Evolutionary conservation across 1,140 invertebrate genomes (phyloP), one percentile per base, ranked within the genome.

Genomic region (Eumaeus atala): DNA sequence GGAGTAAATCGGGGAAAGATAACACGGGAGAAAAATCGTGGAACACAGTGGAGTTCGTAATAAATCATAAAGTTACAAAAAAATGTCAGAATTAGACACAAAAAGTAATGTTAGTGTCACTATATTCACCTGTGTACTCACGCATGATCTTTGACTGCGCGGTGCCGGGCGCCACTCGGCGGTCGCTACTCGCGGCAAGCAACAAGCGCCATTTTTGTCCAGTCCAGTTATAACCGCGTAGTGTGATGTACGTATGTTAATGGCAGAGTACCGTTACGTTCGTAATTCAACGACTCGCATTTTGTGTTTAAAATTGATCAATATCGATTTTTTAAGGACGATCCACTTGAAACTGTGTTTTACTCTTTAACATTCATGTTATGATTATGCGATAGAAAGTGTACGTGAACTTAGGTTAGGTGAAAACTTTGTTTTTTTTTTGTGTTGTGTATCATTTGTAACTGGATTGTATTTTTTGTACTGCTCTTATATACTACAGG

Each of bases 281-380:
- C 40, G 40, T 44, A 44, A 44, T 44, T 6, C 17, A 16, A 44
- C 40, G 14, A 16, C 40, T 44, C 16, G 40, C 40, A 16, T 44
- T 44, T 44, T 44, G 40, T 44, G 40, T 44, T 44, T 44, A 14
- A 44, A 44, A 16, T 44, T 44, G 17, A 44, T 44, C 16, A 14
- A 16, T 16, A 44, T 44, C 40, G 12, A 17, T 44, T 44, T 16
- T 44, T 16, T 44, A 44, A 16, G 8, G 40, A 44, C 40, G 40
- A 44, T 44, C 17, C 16, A 3, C 17, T 16, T 14, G 40, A 44
- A 44, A 44, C 40, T 0, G 17, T 44, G 38, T 40, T 40, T 44
- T 16, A 17, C 14, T 9, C 16, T 14, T 44, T 17, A 44, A 44
- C 16, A 44, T 44, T 44, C 40, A 16, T 44, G 40, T 44, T 44